Base-by-base conservation (phyloP, 2,113 vertebrate species). In the Ellobius talpinus region DNA sequence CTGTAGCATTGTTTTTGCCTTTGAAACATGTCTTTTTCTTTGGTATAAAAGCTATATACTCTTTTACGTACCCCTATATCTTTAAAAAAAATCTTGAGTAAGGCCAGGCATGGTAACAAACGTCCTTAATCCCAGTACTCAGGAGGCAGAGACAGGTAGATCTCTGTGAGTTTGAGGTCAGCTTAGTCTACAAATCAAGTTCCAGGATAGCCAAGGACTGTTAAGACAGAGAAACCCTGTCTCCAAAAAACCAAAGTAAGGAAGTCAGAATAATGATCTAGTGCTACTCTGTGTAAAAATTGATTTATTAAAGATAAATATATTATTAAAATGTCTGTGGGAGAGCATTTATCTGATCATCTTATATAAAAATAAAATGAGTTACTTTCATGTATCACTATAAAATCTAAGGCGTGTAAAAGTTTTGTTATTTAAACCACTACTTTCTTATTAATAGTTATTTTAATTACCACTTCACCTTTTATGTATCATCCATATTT, bases 371-470 rank as follows among this genome's bases (percentile, higher is more conserved):
- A 94, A 68, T 50, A 92, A 52, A 86, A 31, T 89, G 12, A n/a
- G 19, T 89, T 93, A 76, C 84, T 94, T 94, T 90, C 21, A 73
- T 73, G 6, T 93, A 89, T 61, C 93, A 45, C 21, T 84, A 74
- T 87, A 47, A 92, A 92, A n/a, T 88, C 52, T 90, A 68, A 94
- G 96, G 50, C 7, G 65, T 95, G 13, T 26, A 95, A 29, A 84
- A 29, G 24, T 89, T 95, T 91, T 93, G 65, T 89, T 76, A 88
- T 78, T 91, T 96, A 91, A 93, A 82, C 6, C 13, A 94, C 12
- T 78, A 1, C 89, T 91, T 91, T 90, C 81, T 91, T 87, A 72
- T 42, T 85, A 55, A n/a, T 63, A 77, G 61, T 84, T 47, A 87
- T 65, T 89, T 93, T 92, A 96, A 90, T 93, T 93, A 87, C 47